Conservation (phyloP, 2,797 vertebrate species). For the Hozukius guyotensis region DNA sequence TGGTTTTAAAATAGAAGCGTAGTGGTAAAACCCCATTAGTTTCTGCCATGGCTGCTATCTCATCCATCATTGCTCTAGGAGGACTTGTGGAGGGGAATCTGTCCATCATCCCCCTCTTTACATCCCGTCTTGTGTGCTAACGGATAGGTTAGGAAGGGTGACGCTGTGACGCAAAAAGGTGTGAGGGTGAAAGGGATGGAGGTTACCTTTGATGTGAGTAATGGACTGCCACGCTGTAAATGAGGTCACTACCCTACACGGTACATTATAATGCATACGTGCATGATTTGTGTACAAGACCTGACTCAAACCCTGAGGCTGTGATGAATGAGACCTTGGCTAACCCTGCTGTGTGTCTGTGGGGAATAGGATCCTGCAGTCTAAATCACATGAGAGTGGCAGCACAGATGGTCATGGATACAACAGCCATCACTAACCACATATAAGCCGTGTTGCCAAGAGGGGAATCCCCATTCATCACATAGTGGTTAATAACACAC, state of each 20-base stretch:
- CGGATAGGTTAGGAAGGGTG: neutral
- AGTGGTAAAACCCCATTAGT: constrained; percentile 57
- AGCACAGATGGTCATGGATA: constrained; percentile 29
- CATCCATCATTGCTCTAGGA: constrained; percentile 52
- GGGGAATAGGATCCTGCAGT: constrained; percentile 7
- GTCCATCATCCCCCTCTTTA: constrained; percentile 45
- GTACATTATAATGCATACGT: constrained; percentile 30
- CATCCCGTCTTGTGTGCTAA: constrained; percentile 13
- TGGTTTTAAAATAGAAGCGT: constrained; percentile 51
- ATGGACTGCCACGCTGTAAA: constrained; percentile 52
- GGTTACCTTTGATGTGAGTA: constrained; percentile 38
- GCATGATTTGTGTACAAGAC: constrained; percentile 46
- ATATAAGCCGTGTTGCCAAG: neutral
- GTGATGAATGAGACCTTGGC: constrained; percentile 56
- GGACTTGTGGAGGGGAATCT: constrained; percentile 8
- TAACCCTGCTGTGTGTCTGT: constrained; percentile 15
- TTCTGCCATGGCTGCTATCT: constrained; percentile 34
- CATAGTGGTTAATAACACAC: constrained; percentile 16
- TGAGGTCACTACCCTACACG: constrained; percentile 35
- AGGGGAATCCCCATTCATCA: constrained; percentile 62
- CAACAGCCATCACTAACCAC: constrained; percentile 33
- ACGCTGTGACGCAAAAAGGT: neutral
- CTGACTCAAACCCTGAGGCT: constrained; percentile 22
- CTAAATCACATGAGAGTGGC: constrained; percentile 36
- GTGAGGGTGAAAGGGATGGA: constrained; percentile 19